Base-by-base conservation (phyloP, 2,113 vertebrate species). In the Asarcornis scutulata region DNA sequence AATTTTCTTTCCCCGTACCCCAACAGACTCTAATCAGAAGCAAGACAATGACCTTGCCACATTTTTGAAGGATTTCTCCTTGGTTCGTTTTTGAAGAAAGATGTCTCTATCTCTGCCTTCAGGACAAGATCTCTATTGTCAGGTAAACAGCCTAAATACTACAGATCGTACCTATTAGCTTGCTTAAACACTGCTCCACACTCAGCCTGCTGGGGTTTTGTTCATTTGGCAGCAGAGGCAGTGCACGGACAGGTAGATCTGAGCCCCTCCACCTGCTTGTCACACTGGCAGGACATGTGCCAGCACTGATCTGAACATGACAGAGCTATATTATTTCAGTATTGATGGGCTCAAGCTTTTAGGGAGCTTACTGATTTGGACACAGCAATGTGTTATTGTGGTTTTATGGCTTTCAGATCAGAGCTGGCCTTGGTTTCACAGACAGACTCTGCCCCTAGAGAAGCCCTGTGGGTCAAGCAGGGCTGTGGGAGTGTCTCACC, bases 211-310 rank as follows among this genome's bases (percentile, higher is more conserved):
- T 32, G 36, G 6, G 14, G 17, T 15, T 52, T 42, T 75, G 27
- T 74, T 59, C 26, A 23, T 53, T 81, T 84, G 25, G 34, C 55
- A 77, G 60, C 13, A 75, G 48, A 86, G 13, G n/a, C 1, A 31
- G 22, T 38, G 32, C 38, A 62, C 0, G 4, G 27, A 62, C 79
- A 76, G 29, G 55, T 26, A 63, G 75, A 48, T 22, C 55, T 42
- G 25, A 56, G 8, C 11, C 18, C 67, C 32, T 76, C 32, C 34
- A 68, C 27, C 22, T 46, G 26, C 42, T 60, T 60, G 48, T 34
- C 48, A 76, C 68, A 69, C 3, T 0, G 0, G 27, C 68, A 84
- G 59, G 22, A 56, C 25, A 22, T 0, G 18, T 42, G 9, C 13
- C 59, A 52, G 31, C 18, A 22, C 17, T 38, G 59, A 38, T 3